Conservation (phyloP, 2,888 invertebrate species). For the Napeogenes inachia region DNA sequence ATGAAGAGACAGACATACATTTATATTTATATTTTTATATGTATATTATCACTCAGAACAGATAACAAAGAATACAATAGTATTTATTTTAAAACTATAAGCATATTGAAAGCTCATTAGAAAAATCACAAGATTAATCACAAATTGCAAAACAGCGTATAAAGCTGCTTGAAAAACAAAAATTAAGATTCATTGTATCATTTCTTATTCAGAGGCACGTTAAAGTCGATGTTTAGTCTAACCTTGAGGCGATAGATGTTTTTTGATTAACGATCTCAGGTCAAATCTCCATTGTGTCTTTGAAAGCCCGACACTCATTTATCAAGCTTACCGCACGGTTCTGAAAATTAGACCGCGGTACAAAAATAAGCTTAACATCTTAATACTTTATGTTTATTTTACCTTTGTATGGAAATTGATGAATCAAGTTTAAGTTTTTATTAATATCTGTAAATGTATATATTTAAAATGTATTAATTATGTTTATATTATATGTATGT, state of each 20-base stretch:
- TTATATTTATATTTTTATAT: too few relatives aligned
- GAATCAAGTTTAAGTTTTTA: slow-evolving; percentile 3
- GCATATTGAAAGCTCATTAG: too few relatives aligned
- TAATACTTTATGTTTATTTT: slow-evolving; percentile 4
- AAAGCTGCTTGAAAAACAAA: too few relatives aligned
- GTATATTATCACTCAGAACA: too few relatives aligned
- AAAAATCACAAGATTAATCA: too few relatives aligned
- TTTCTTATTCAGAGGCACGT: slow-evolving; percentile 13
- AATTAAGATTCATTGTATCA: too few relatives aligned
- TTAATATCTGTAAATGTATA: neutral
- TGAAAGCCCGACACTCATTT: slow-evolving; percentile 71
- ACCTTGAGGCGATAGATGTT: slow-evolving; percentile 43
- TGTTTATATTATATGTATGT: too few relatives aligned
- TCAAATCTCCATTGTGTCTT: slow-evolving; percentile 70
- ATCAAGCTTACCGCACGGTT: slow-evolving; percentile 72
- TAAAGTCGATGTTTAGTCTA: slow-evolving; percentile 34
- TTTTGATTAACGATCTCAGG: slow-evolving; percentile 70
- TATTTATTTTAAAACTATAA: too few relatives aligned
- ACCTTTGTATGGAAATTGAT: slow-evolving; percentile 7
- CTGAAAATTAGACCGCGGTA: slow-evolving; percentile 62
- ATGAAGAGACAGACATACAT: slow-evolving; percentile 11
- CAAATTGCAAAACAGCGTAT: too few relatives aligned
- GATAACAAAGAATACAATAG: too few relatives aligned
- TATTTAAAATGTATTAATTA: neutral
- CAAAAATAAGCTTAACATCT: slow-evolving; percentile 36